phyloP scores from a whole-genome alignment of 2,797 vertebrate species.

The Enteromius thamalakanensis region DNA sequence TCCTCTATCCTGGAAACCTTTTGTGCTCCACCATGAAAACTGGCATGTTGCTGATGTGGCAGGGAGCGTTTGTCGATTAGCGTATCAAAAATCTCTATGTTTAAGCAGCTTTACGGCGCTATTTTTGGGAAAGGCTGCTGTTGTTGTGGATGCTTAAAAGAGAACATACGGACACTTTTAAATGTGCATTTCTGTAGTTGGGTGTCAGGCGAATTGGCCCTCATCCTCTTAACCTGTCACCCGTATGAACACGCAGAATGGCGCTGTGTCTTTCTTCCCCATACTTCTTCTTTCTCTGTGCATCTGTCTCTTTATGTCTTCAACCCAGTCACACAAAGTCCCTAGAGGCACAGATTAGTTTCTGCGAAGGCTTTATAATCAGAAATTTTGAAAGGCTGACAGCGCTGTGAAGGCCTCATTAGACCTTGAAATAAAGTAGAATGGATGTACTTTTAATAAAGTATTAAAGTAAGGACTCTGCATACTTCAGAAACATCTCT shows the following conservation, averaged over 20 bases:
- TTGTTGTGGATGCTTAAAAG: slow-evolving; percentile 44
- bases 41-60: slow-evolving; percentile 49
- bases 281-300: slow-evolving; percentile 16
- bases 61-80: slow-evolving; percentile 53
- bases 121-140: slow-evolving; percentile 50
- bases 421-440: slow-evolving; percentile 39
- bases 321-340: slow-evolving; percentile 19
- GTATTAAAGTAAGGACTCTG: slow-evolving; percentile 11
- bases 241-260: slow-evolving; percentile 36
- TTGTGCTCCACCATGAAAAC: slow-evolving; percentile 51
- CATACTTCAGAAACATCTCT: slow-evolving; percentile 3
- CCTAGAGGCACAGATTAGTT: slow-evolving; percentile 45
- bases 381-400: slow-evolving; percentile 31
- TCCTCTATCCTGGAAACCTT: slow-evolving; percentile 46
- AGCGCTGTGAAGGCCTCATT: slow-evolving; percentile 20
- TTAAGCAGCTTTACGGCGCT: slow-evolving; percentile 62
- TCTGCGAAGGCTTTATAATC: slow-evolving; percentile 26
- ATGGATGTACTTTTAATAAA: slow-evolving; percentile 29
- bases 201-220: slow-evolving; percentile 52
- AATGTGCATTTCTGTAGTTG: slow-evolving; percentile 43
- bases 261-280: slow-evolving; percentile 1
- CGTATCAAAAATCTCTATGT: slow-evolving; percentile 54
- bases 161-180: slow-evolving; percentile 26
- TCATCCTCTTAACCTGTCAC: slow-evolving; percentile 45
- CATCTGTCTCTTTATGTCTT: slow-evolving; percentile 20